phyloP scores from a whole-genome alignment of 53 echinoderm and acorn worm genomes.

The Echinarachnius parma region DNA sequence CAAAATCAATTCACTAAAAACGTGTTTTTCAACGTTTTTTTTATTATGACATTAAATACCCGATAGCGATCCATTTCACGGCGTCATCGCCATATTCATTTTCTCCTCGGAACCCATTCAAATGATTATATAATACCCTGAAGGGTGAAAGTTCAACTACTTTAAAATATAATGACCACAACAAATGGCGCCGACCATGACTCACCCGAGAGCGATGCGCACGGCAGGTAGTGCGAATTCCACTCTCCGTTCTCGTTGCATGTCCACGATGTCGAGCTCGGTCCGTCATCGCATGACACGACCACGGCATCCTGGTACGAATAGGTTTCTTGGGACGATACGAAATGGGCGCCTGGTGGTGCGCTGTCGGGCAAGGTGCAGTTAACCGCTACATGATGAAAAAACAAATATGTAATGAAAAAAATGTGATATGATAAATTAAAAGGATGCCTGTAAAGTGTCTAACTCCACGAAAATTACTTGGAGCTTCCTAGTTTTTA shows the following conservation, averaged over 20 bases:
- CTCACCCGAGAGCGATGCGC: constrained; percentile 14
- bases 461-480: too few relatives aligned
- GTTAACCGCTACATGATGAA: not conserved
- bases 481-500: too few relatives aligned
- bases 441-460: not conserved
- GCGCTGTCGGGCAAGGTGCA: constrained; percentile 5
- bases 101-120: too few relatives aligned
- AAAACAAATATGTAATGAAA: not conserved
- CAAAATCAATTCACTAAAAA: too few relatives aligned
- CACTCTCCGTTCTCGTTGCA: constrained; percentile 29
- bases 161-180: not conserved
- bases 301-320: constrained; percentile 7
- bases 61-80: too few relatives aligned
- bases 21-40: too few relatives aligned
- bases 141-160: not conserved
- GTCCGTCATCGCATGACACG: constrained; percentile 18
- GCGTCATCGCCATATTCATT: too few relatives aligned
- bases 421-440: not conserved
- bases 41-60: too few relatives aligned
- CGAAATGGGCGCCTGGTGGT: constrained; percentile 25
- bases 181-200: too few relatives aligned
- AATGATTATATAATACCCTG: too few relatives aligned
- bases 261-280: constrained; percentile 31
- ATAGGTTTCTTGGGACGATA: constrained; percentile 11
- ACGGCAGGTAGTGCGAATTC: constrained; percentile 24